phyloP scores from a whole-genome alignment of 2,888 invertebrate genomes.

The Napeogenes inachia region DNA sequence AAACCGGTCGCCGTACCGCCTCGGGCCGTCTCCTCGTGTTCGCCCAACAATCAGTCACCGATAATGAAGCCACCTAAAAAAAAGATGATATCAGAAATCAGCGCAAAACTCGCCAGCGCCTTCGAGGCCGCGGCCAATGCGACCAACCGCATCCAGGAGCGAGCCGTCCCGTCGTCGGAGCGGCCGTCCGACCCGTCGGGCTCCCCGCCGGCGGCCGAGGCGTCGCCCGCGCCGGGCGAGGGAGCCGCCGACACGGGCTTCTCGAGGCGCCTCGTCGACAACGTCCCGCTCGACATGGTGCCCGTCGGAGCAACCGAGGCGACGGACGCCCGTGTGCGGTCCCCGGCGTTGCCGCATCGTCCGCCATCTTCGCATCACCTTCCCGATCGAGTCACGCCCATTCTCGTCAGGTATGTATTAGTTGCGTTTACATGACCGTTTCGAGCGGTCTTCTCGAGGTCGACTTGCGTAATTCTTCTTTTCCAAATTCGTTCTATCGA shows the following conservation, averaged over 20 bases:
- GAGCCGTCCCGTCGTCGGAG: constrained; percentile 13
- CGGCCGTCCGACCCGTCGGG: constrained; percentile 23
- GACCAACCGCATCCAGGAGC: constrained; percentile 29
- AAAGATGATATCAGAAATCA: constrained; percentile 69
- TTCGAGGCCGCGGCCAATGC: constrained; percentile 53
- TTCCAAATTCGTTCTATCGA: too few relatives aligned
- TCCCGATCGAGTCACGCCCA: constrained; percentile 59
- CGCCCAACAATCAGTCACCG: constrained; percentile 45
- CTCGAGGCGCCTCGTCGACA: constrained; percentile 44
- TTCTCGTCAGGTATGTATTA: constrained; percentile 55
- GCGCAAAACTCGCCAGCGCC: constrained; percentile 57
- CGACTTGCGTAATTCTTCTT: not conserved
- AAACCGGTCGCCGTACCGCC: constrained; percentile 21
- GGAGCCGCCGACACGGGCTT: constrained; percentile 35
- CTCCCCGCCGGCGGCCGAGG: constrained; percentile 10
- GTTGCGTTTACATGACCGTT: too few relatives aligned
- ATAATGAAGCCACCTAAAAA: constrained; percentile 67
- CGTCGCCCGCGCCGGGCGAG: constrained; percentile 34
- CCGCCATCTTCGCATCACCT: constrained; percentile 53
- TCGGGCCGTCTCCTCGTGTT: constrained; percentile 19
- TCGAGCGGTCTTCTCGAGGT: too few relatives aligned
- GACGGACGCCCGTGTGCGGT: constrained; percentile 64
- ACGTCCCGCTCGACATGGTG: constrained; percentile 52
- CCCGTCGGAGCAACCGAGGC: constrained; percentile 65
- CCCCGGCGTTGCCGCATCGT: constrained; percentile 68